phyloP scores from a whole-genome alignment of 2,888 invertebrate genomes.

The Norana najaformis region DNA sequence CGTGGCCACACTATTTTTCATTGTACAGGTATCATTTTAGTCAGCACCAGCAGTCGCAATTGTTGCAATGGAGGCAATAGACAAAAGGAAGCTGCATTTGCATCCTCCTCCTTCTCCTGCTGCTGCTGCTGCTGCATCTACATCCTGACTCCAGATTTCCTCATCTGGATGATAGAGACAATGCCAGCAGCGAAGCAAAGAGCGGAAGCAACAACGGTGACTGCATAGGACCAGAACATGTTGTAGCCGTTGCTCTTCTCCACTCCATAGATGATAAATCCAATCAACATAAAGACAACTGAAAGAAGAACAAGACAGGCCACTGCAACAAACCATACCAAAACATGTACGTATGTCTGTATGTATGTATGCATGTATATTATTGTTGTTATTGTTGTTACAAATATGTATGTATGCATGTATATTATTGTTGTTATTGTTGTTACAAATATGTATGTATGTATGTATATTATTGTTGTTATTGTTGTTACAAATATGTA shows the following conservation, averaged over 20 bases:
- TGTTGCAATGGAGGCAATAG: neutral
- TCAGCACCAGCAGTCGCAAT: neutral
- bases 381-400: too few relatives aligned
- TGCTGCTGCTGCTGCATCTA: conserved; percentile 26
- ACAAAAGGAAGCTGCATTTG: neutral
- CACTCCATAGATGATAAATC: conserved; percentile 44
- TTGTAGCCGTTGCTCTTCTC: conserved; percentile 34
- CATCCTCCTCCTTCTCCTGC: neutral
- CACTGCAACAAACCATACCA: neutral
- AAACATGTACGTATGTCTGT: too few relatives aligned
- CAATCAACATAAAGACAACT: conserved; percentile 47
- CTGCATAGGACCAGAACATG: conserved; percentile 45
- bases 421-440: too few relatives aligned
- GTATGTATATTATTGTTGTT: too few relatives aligned
- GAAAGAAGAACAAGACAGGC: conserved; percentile 24
- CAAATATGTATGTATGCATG: too few relatives aligned
- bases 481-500: too few relatives aligned
- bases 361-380: too few relatives aligned
- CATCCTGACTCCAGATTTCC: conserved; percentile 44
- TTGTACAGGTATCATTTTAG: neutral
- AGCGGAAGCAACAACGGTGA: conserved; percentile 42
- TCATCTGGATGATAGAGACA: conserved; percentile 45
- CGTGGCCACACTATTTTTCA: neutral
- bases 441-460: too few relatives aligned
- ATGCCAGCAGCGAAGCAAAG: conserved; percentile 45